Evolutionary conservation across 2,113 vertebrate genomes (phyloP), one percentile per base, ranked within the genome.

Genomic region (Mustela lutreola): DNA sequence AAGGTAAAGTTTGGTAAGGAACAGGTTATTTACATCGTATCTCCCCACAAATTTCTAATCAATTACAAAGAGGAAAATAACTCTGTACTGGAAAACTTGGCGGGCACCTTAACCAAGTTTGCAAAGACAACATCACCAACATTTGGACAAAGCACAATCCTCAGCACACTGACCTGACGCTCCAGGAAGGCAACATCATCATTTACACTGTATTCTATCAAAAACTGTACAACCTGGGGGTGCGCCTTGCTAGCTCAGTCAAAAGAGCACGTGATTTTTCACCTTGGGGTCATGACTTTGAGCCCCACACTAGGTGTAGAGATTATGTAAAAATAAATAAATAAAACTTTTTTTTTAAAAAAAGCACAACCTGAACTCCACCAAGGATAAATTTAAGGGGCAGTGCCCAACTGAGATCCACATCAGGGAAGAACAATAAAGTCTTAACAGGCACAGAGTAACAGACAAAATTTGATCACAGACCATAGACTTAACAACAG

Each of bases 21-120:
- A 63, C 28, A 93, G 21, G 14, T 45, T 65, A 75, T 42, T 86
- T 84, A 73, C 6, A 15, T 70, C 11, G 4, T 21, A 56, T 73
- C 28, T 58, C 26, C 11, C 62, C 62, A 45, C 53, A 80, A 85
- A 56, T 53, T 48, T 94, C 63, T 78, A 11, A 78, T 8, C 56
- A 82, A 36, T 63, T 65, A 87, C n/a, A 71, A 78, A 94, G 53
- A 97, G 36, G n/a, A 89, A 89, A 94, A 53, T 15, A 58, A 84
- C n/a, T 60, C 60, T 67, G 70, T 4, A 70, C 24, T 56, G 36
- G 63, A 80, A 89, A 90, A 75, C 16, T 26, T 24, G 15, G 60
- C 67, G 76, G n/a, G 50, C 16, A 82, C 12, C 14, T 36, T 36
- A 62, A 60, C 39, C 31, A 92, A 71, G 24, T 56, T 21, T 53